Base-by-base conservation (phyloP, 2,797 vertebrate genomes). In the Valencia hispanica region DNA sequence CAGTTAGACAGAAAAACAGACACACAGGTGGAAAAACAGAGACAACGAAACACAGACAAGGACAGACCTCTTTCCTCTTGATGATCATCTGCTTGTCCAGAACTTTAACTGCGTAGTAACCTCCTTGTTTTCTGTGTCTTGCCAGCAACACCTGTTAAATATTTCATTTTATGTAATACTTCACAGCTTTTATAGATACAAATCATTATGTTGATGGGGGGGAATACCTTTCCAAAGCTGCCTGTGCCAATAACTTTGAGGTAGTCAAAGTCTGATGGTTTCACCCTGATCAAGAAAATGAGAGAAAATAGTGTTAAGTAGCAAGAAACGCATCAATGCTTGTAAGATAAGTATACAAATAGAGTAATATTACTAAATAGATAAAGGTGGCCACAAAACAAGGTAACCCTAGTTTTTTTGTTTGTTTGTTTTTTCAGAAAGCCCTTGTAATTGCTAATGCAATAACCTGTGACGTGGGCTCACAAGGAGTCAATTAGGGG, bases 221-320 rank as follows among this genome's bases (percentile, higher is more conserved):
- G 25, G 50, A 34, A 50, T 85, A 96, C 96, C 94, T 95, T 95
- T 84, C 95, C 95, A 91, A 96, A 96, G 80, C 94, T 96, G 83
- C 96, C 96, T 68, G 91, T 95, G 63, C 95, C 95, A 1, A 96
- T 96, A 70, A 96, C 89, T 86, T 93, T 96, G 80, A 96, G 90
- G 85, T 95, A 96, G 78, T 96, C 89, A 79, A 96, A 96, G 86
- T 96, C 95, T 74, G 94, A 93, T 0, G 94, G 95, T 66, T 94
- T 95, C 78, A 92, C 88, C 82, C 96, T 96, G 79, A 22, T 72
- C 36, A 61, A 79, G n/a, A 74, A 8, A 68, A 59, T 1, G 2
- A 74, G 4, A 75, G 36, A 66, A 78, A 77, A 43, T 11, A 25
- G 45, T 51, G 10, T 66, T 18, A 68, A 55, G 36, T 66, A 70